These are phyloP conservation scores for Sympetrum striolatum DNA, from an alignment of 2,888 invertebrate species.

Conservation along the genomic window DNA sequence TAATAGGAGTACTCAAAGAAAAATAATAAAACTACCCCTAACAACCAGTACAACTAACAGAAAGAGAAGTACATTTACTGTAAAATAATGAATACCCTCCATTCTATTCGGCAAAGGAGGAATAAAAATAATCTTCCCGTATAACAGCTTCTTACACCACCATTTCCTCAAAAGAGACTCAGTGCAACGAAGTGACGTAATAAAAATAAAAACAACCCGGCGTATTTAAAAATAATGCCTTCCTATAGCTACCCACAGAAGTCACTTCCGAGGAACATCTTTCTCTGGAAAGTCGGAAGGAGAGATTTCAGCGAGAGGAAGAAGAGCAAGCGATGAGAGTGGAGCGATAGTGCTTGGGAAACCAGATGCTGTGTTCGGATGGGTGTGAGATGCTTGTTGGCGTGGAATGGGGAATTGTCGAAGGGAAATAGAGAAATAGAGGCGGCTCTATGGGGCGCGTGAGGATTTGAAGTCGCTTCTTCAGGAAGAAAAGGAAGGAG, in stretches of 20 bases:
- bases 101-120: not conserved
- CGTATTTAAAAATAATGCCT: conserved; percentile 22
- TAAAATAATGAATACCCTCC: too few relatives aligned
- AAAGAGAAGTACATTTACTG: too few relatives aligned
- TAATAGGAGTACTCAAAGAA: too few relatives aligned
- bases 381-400: not conserved
- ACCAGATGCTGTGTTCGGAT: conserved; percentile 23
- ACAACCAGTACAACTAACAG: too few relatives aligned
- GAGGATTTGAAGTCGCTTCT: conserved; percentile 38
- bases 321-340: not conserved
- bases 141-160: not conserved
- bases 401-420: not conserved
- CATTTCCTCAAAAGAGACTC: not conserved
- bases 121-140: not conserved
- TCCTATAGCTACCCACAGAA: conserved; percentile 8
- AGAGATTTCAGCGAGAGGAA: conserved; percentile 12
- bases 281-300: conserved; percentile 30
- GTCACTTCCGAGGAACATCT: conserved; percentile 39
- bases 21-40: too few relatives aligned
- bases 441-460: not conserved
- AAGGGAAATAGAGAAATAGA: not conserved
- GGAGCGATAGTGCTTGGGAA: not conserved
- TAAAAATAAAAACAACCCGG: not conserved
- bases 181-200: not conserved
- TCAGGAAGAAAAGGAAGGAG: not conserved